These are phyloP conservation scores for Conus betulinus DNA, from an alignment of 1,140 invertebrate species.

Conservation along the genomic window DNA sequence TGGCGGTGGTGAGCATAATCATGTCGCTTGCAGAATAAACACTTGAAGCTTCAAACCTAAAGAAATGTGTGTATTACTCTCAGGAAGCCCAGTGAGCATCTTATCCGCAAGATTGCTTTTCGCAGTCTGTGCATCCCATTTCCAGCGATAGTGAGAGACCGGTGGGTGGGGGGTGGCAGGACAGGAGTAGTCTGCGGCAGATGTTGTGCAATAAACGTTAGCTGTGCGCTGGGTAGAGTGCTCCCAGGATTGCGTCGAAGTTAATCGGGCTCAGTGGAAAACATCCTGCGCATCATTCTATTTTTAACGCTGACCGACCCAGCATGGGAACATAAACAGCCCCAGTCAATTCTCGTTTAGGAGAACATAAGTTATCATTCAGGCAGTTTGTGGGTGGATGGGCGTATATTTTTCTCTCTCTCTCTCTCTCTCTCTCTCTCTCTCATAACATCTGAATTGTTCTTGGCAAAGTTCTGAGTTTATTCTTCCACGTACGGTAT, in stretches of 20 bases:
- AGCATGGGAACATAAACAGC: not conserved
- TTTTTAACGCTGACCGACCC: not conserved
- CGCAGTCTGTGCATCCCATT: no score
- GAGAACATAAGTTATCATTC: not conserved
- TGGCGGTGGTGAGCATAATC: no score
- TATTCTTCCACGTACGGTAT: no score
- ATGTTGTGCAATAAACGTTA: not conserved
- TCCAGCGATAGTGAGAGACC: no score
- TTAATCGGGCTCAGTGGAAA: not conserved
- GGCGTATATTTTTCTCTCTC: not conserved
- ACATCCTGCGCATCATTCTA: not conserved
- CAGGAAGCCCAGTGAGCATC: no score
- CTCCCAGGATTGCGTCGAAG: not conserved
- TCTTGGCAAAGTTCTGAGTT: no score
- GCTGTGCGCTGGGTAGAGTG: not conserved
- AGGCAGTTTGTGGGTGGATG: no score
- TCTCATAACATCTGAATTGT: not conserved
- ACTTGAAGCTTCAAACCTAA: no score
- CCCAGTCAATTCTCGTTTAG: not conserved
- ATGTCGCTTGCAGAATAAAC: no score
- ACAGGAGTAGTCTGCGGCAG: not conserved
- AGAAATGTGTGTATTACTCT: no score
- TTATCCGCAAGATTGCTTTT: no score
- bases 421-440: conserved; percentile 15
- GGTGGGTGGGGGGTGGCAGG: no score